Evolutionary conservation across 1,140 invertebrate genomes (phyloP).

Genomic region (Meloidogyne floridensis): DNA sequence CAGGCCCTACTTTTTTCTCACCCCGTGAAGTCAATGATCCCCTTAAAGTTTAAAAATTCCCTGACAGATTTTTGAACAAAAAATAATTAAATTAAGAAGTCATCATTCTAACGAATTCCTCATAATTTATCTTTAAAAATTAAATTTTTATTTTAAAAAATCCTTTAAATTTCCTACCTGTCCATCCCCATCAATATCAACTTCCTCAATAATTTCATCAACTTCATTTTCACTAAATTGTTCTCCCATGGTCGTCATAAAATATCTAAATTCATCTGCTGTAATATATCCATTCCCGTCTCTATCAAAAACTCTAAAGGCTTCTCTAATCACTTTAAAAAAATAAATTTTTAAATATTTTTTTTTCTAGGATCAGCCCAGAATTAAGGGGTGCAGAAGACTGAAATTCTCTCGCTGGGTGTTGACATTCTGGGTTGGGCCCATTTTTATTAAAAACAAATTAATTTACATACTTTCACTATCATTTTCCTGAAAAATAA

Average conservation of each 20-base stretch:
- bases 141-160: neutral
- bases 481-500: slow-evolving; percentile 59
- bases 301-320: slow-evolving; percentile 64
- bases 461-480: slow-evolving; percentile 48
- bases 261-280: slow-evolving; percentile 64
- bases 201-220: slow-evolving; percentile 65
- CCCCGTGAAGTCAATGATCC: too few relatives aligned
- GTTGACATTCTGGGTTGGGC: too few relatives aligned
- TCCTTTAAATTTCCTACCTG: slow-evolving; percentile 51
- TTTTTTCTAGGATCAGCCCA: too few relatives aligned
- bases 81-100: slow-evolving; percentile 43
- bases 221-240: slow-evolving; percentile 65
- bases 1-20: too few relatives aligned
- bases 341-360: too few relatives aligned
- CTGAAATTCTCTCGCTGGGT: too few relatives aligned
- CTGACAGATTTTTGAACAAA: too few relatives aligned
- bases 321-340: slow-evolving; percentile 59
- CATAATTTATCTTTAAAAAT: slow-evolving; percentile 62
- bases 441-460: neutral
- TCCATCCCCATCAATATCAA: slow-evolving; percentile 66
- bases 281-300: slow-evolving; percentile 66
- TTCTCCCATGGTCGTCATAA: slow-evolving; percentile 66
- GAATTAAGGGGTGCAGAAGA: too few relatives aligned
- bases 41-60: too few relatives aligned
- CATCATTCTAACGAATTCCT: slow-evolving; percentile 65